phyloP scores from a whole-genome alignment of 2,888 invertebrate species.

The Pristionchus fissidentatus region DNA sequence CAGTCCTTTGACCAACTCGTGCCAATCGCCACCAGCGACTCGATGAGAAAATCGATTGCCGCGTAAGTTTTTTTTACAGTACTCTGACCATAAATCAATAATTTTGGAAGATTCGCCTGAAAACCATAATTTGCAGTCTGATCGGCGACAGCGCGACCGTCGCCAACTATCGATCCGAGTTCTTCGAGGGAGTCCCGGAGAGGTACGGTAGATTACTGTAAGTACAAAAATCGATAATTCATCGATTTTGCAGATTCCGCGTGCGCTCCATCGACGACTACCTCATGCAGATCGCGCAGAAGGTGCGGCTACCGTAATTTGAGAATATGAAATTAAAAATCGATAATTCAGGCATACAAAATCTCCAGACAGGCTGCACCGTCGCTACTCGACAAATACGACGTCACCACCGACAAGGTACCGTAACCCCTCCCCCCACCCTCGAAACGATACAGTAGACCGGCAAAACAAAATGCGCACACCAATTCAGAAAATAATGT shows the following conservation, averaged over 20 bases:
- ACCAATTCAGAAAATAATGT: too few species aligned
- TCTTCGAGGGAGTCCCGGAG: constrained; percentile 1
- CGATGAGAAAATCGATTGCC: constrained; percentile 24
- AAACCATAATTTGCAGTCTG: constrained; percentile 3
- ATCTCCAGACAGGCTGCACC: constrained; percentile 32
- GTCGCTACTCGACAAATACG: neutral
- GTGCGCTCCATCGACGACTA: constrained; percentile 29
- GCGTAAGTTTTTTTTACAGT: neutral
- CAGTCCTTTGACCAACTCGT: constrained; percentile 11
- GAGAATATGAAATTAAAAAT: neutral
- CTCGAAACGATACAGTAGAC: too few species aligned
- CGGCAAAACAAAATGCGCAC: too few species aligned
- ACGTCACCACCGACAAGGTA: neutral
- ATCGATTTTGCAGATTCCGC: neutral
- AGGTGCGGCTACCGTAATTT: neutral
- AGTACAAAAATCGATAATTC: neutral
- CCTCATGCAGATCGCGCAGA: neutral
- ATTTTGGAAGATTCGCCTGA: neutral
- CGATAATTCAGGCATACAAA: constrained; percentile 13
- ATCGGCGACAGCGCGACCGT: constrained; percentile 9
- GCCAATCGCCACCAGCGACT: constrained; percentile 25
- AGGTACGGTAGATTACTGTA: neutral
- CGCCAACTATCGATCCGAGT: constrained; percentile 7
- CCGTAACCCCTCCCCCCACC: too few species aligned
- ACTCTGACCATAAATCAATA: neutral